Evolutionary conservation across 2,888 invertebrate genomes (phyloP).

Genomic region (Pammene fasciana): DNA sequence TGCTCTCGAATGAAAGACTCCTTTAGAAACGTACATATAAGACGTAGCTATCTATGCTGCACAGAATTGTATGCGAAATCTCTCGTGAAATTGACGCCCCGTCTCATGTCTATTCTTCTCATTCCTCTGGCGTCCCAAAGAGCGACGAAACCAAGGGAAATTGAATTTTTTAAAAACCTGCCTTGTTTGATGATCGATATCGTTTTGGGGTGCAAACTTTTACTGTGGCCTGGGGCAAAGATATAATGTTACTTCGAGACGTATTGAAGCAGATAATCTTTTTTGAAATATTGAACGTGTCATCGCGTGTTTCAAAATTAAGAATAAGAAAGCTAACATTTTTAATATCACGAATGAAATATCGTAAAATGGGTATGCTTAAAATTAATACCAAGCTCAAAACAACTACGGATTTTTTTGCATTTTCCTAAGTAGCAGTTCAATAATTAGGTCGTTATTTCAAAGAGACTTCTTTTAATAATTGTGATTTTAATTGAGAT

Average conservation of each 20-base stretch:
- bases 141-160: constrained; percentile 55
- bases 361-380: too few relatives aligned
- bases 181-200: constrained; percentile 28
- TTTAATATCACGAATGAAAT: too few relatives aligned
- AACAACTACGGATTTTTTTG: too few relatives aligned
- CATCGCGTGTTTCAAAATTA: not conserved
- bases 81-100: constrained; percentile 77
- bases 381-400: too few relatives aligned
- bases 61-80: constrained; percentile 69
- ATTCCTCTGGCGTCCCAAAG: constrained; percentile 46
- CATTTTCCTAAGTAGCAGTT: too few relatives aligned
- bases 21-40: constrained; percentile 47
- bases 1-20: constrained; percentile 50
- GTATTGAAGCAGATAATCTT: not conserved
- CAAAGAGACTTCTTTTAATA: too few relatives aligned
- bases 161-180: constrained; percentile 60
- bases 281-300: not conserved
- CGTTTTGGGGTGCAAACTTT: constrained; percentile 17
- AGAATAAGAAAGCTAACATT: not conserved
- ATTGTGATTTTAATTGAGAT: too few relatives aligned
- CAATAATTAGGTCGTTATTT: too few relatives aligned
- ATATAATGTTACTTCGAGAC: constrained; percentile 3
- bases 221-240: not conserved
- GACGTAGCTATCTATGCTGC: constrained; percentile 52
- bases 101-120: constrained; percentile 62